Evolutionary conservation across 2,888 invertebrate species (phyloP).

Genomic region (Caenorhabditis afra): DNA sequence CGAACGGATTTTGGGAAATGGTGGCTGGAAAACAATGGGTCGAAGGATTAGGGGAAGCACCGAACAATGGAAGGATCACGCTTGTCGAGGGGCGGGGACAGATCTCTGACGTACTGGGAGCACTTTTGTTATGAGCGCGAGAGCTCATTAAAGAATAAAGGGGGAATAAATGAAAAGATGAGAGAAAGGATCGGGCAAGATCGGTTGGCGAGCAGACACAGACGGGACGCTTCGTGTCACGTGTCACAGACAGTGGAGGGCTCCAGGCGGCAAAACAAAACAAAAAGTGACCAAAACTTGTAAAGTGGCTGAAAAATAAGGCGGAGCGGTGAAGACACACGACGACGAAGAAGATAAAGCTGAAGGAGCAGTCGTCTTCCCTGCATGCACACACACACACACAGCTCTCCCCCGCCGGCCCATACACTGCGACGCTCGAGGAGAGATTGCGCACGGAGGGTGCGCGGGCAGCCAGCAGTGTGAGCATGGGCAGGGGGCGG

Average conservation of each 20-base stretch:
- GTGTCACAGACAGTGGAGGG: slow-evolving; percentile 23
- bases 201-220: neutral
- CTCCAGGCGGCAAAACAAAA: slow-evolving; percentile 30
- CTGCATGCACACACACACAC: neutral
- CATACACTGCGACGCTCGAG: slow-evolving; percentile 8
- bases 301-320: slow-evolving; percentile 59
- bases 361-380: slow-evolving; percentile 24
- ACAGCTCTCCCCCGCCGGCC: slow-evolving; percentile 7
- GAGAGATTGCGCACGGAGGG: slow-evolving; percentile 36
- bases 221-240: slow-evolving; percentile 12
- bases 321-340: slow-evolving; percentile 41
- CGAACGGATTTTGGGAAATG: slow-evolving; percentile 49
- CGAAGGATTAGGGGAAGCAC: neutral
- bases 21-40: slow-evolving; percentile 25
- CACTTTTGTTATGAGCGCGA: slow-evolving; percentile 8
- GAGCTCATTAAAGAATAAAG: neutral
- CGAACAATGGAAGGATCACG: neutral
- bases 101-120: slow-evolving; percentile 11
- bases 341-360: slow-evolving; percentile 43
- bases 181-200: neutral
- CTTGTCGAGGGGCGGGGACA: neutral
- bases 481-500: slow-evolving; percentile 40
- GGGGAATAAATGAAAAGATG: neutral
- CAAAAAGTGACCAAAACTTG: slow-evolving; percentile 63
- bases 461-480: slow-evolving; percentile 11